Conservation (phyloP, 2,797 vertebrate species). For the Scyliorhinus canicula region DNA sequence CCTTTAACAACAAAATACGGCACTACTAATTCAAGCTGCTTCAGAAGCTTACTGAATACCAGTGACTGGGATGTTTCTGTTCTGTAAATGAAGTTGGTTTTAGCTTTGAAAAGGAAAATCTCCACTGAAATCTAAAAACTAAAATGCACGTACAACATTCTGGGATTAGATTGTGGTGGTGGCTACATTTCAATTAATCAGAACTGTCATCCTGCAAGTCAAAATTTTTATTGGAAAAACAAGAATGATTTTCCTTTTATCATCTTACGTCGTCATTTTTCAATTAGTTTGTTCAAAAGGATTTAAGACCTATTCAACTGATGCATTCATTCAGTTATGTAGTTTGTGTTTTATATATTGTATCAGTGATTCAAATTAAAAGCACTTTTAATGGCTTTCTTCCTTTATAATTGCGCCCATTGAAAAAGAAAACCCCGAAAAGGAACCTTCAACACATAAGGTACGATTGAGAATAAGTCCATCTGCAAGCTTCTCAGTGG, state of each 20-base stretch:
- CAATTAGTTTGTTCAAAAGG: conserved; percentile 12
- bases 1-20: not conserved
- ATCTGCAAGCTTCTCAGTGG: not conserved
- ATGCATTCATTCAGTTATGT: not conserved
- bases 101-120: not conserved
- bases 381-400: conserved; percentile 19
- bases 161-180: not conserved
- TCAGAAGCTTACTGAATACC: not conserved
- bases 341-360: not conserved
- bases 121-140: not conserved
- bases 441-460: conserved; percentile 17
- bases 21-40: not conserved
- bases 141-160: not conserved
- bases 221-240: not conserved
- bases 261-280: not conserved
- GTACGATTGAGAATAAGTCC: not conserved
- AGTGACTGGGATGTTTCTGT: not conserved
- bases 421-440: not conserved
- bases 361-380: not conserved
- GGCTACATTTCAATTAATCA: conserved; percentile 24
- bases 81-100: not conserved
- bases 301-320: conserved; percentile 4
- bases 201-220: not conserved
- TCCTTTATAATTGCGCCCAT: conserved; percentile 18
- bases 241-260: not conserved